Base-by-base conservation (phyloP, 2,888 invertebrate species). In the Saturnia pavonia region DNA sequence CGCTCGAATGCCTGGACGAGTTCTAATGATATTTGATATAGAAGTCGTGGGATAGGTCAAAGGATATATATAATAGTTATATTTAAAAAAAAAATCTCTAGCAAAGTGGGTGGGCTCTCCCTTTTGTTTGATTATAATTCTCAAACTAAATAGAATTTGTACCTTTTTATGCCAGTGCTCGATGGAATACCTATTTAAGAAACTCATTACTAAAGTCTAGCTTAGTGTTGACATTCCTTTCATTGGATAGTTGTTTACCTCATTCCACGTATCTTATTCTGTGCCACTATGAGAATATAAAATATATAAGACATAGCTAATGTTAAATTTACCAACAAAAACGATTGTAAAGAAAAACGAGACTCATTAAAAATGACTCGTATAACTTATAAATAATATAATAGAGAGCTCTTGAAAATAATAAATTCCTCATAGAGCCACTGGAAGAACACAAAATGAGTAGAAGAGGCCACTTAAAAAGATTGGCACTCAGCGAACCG, bases 401-500 rank as follows among this genome's bases (percentile, higher is more conserved):
- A 85, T 83, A 84, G 82, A 80, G 84, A 79, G 81, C 82, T 83
- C 84, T 80, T 86, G 82, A 80, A 88, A 86, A 90, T 91, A 91
- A 92, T 90, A 91, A 92, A 90, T 88, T 88, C 87, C 85, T 85
- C 86, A 88, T 87, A 87, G 88, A 84, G 84, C 87, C 86, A 84
- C 86, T 87, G 85, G 83, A 88, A 89, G 81, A 88, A 90, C 91
- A 87, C 90, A 91, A 89, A 90, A 91, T 90, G 90, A 91, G 92
- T 91, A 86, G 88, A 90, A 89, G 89, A 90, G 88, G 92, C 92
- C 94, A 94, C 93, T 94, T 93, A 89, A 91, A 94, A 92, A 94
- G 92, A 94, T 93, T 94, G 93, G 90, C 93, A 94, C 93, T 94
- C 93, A 94, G 87, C 93, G 92, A 90, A 85, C 91, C 88, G 91